Evolutionary conservation across 2,797 vertebrate species (phyloP), one percentile per base, ranked within the genome.

Genomic region (Sebastes matsubarae): DNA sequence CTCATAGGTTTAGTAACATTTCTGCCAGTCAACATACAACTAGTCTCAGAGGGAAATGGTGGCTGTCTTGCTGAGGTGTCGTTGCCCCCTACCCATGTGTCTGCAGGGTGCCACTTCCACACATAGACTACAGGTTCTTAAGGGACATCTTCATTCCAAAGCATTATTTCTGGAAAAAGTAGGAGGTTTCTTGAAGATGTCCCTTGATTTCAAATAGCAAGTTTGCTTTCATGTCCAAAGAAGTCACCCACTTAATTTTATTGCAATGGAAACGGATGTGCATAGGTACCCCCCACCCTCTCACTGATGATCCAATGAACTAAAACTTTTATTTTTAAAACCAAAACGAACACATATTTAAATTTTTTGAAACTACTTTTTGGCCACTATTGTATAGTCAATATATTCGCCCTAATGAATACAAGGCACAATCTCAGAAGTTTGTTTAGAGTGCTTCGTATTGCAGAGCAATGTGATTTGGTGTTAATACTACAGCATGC

Each of bases 131-230:
- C 92, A 95, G 94, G 91, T 95, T 93, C 90, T 85, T 82, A 79
- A 91, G 92, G 92, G 94, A 92, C 90, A 87, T 95, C 94, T 95
- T 96, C 93, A 96, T 94, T 96, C 96, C 94, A 96, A 96, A 96
- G 95, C 94, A 92, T 96, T 93, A 92, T 90, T 92, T 94, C 90
- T 94, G 89, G 91, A 90, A 88, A 94, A 90, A 91, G 90, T 81
- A 91, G 91, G 88, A 93, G 90, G 83, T 90, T 92, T 88, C 91
- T 92, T 93, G 92, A 92, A 94, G 93, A 92, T 94, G 91, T 93
- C 93, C 90, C 92, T 94, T 91, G 83, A 69, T 93, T 92, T 92
- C 80, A 86, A 89, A 92, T 90, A 86, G 80, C 89, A 89, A 87
- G 89, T 89, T 93, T 92, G 89, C 91, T 93, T 94, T 94, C 91